Conservation (phyloP, 2,113 vertebrate genomes). For the Cisticola juncidis region DNA sequence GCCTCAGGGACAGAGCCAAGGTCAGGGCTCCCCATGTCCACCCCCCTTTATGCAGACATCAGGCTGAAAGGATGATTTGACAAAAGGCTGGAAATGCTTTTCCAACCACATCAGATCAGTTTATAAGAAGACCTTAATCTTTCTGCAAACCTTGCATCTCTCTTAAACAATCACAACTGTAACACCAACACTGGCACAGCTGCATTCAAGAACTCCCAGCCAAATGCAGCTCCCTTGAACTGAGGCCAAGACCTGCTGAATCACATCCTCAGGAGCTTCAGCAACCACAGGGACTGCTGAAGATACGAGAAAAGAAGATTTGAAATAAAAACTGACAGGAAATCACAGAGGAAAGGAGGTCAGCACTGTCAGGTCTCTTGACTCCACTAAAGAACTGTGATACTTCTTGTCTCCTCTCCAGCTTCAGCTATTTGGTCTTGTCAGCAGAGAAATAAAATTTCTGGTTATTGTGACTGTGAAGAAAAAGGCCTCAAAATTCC, state of each 20-base stretch:
- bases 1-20: background rate
- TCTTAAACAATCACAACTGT: background rate
- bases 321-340: background rate
- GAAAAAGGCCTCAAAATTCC: background rate
- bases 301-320: background rate
- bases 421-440: background rate
- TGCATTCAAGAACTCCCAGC: background rate
- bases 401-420: background rate
- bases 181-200: fast-evolving
- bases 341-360: background rate
- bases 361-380: background rate
- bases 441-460: background rate
- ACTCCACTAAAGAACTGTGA: background rate
- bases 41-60: background rate
- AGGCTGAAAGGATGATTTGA: background rate
- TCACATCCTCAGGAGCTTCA: background rate
- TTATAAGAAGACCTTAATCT: background rate
- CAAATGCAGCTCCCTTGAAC: background rate
- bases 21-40: background rate
- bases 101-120: background rate
- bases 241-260: background rate
- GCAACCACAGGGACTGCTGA: background rate
- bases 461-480: background rate
- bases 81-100: background rate
- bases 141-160: background rate